These are phyloP conservation scores for Dascyllus trimaculatus DNA, from an alignment of 2,113 vertebrate genomes.

Conservation along the genomic window DNA sequence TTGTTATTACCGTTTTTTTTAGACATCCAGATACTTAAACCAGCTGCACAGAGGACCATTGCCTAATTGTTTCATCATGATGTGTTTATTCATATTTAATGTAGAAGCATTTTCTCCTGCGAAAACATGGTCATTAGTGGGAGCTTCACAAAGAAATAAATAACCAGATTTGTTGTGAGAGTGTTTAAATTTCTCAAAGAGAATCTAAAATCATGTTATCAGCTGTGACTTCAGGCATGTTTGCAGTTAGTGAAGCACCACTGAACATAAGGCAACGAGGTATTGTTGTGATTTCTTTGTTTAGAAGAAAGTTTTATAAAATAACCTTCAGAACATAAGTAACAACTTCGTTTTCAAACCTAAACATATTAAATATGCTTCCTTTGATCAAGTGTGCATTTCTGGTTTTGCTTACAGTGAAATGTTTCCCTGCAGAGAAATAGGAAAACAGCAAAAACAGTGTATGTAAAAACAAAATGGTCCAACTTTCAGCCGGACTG, in stretches of 20 bases:
- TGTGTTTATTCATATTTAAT: constrained; percentile 84
- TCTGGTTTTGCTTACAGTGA: constrained; percentile 69
- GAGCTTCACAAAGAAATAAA: constrained; percentile 71
- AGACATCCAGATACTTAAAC: constrained; percentile 56
- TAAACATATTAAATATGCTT: constrained; percentile 84
- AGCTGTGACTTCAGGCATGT: constrained; percentile 75
- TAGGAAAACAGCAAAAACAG: constrained; percentile 53
- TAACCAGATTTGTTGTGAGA: constrained; percentile 73
- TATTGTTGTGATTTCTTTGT: constrained; percentile 75
- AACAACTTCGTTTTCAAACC: constrained; percentile 78
- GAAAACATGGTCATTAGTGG: constrained; percentile 79
- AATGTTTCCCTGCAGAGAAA: constrained; percentile 65
- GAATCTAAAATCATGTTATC: constrained; percentile 78
- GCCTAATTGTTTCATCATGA: constrained; percentile 84
- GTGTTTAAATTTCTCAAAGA: constrained; percentile 82
- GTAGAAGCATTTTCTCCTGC: constrained; percentile 67
- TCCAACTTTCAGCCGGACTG: constrained; percentile 36
- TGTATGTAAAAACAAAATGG: constrained; percentile 37
- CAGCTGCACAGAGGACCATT: constrained; percentile 66
- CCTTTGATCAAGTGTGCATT: constrained; percentile 77
- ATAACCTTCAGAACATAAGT: constrained; percentile 72
- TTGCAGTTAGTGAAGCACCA: constrained; percentile 46
- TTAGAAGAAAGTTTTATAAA: constrained; percentile 76
- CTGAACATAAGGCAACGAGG: constrained; percentile 39
- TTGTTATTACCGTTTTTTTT: constrained; percentile 55